A percentile compares a stretch with the other conserved stretches of the same genome.
phyloP scores from a whole-genome alignment of 2,888 invertebrate genomes.

The Sphinx pinastri region DNA sequence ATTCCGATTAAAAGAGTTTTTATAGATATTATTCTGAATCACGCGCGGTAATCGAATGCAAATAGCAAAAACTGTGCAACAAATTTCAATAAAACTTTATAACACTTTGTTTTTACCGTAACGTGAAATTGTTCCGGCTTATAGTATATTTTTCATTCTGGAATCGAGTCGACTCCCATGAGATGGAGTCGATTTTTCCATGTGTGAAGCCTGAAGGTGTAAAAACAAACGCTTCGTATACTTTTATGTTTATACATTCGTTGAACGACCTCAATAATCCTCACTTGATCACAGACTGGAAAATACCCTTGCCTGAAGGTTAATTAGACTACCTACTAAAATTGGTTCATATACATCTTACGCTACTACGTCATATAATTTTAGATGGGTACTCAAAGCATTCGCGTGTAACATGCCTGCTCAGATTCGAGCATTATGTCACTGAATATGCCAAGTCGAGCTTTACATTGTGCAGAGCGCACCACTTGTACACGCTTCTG shows the following conservation, averaged over 20 bases:
- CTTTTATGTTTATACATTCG: background rate
- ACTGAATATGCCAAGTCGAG: background rate
- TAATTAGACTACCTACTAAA: too few relatives aligned
- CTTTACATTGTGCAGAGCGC: background rate
- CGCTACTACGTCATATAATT: too few relatives aligned
- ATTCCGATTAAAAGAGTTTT: background rate
- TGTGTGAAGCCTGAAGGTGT: constrained; percentile 6
- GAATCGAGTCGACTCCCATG: constrained; percentile 18
- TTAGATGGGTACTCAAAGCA: background rate
- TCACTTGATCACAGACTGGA: too few relatives aligned
- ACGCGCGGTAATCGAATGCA: constrained; percentile 7
- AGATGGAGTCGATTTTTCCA: constrained; percentile 4
- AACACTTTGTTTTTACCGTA: constrained; percentile 21
- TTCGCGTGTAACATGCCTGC: background rate
- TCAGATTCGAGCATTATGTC: constrained; percentile 1
- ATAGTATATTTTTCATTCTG: constrained; percentile 16
- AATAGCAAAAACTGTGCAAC: constrained; percentile 5
- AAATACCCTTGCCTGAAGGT: too few relatives aligned
- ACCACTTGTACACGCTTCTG: background rate
- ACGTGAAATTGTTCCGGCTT: constrained; percentile 5
- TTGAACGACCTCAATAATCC: background rate
- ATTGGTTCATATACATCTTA: too few relatives aligned
- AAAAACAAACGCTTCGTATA: background rate
- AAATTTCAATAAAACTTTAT: constrained; percentile 22
- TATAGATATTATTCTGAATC: background rate